A percentile compares a stretch with the other conserved stretches of the same genome.
phyloP scores from a whole-genome alignment of 2,888 invertebrate species.

The Agrenia bidenticulata region DNA sequence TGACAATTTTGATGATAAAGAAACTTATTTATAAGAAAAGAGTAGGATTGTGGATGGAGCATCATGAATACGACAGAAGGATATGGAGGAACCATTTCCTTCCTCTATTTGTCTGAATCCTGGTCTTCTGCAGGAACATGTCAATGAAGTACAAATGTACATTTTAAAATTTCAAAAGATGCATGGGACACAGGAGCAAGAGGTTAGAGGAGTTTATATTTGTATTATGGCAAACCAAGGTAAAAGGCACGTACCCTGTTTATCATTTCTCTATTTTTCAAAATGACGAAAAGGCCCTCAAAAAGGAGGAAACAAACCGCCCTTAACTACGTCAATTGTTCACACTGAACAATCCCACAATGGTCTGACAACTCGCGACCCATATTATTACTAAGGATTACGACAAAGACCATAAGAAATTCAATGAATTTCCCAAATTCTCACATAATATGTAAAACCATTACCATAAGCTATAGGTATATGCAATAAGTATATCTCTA shows the following conservation, averaged over 20 bases:
- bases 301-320: constrained; percentile 52
- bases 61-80: background rate
- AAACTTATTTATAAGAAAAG: background rate
- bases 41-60: background rate
- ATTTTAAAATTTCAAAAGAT: background rate
- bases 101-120: background rate
- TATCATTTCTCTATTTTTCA: constrained; percentile 28
- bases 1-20: background rate
- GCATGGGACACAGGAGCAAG: background rate
- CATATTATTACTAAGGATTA: background rate
- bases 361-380: constrained; percentile 32
- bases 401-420: too few species aligned
- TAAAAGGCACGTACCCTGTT: constrained; percentile 45
- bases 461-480: too few species aligned
- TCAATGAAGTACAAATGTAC: background rate
- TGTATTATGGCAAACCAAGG: constrained; percentile 22
- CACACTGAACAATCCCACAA: constrained; percentile 40
- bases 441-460: too few species aligned
- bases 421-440: too few species aligned
- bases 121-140: background rate
- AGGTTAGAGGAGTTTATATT: constrained; percentile 25
- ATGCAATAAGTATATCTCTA: too few species aligned
- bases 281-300: constrained; percentile 34
- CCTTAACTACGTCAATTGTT: constrained; percentile 43
- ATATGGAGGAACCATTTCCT: background rate